These are phyloP conservation scores for Geodia barretti DNA, from an alignment of 37 sponge, comb jelly and placozoan genomes.

Conservation along the genomic window DNA sequence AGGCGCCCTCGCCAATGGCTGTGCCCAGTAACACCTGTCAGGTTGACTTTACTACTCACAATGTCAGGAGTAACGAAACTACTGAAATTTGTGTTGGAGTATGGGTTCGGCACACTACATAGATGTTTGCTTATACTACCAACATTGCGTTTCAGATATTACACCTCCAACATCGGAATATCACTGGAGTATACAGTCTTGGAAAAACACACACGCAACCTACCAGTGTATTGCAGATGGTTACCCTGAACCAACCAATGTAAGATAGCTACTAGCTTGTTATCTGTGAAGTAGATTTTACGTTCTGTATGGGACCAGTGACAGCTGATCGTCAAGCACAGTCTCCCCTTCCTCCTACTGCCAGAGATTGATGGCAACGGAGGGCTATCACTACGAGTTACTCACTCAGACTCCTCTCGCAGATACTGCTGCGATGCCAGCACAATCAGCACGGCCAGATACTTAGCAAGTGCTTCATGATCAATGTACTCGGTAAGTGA, in stretches of 20 bases:
- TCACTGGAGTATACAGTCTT: constrained; percentile 6
- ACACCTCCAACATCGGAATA: not conserved
- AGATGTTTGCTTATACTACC: not conserved
- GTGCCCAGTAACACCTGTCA: constrained; percentile 12
- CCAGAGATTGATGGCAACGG: not conserved
- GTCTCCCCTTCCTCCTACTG: not conserved
- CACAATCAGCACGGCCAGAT: not conserved
- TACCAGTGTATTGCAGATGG: constrained; percentile 7
- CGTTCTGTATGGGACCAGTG: too few species aligned
- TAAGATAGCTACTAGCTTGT: not conserved
- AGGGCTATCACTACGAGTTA: not conserved
- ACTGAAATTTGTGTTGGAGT: constrained; percentile 15
- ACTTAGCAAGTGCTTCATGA: not conserved
- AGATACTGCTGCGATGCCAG: not conserved
- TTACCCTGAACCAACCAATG: constrained; percentile 5
- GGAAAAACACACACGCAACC: not conserved
- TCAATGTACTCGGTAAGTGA: not conserved
- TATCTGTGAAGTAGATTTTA: too few species aligned
- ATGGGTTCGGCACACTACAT: not conserved
- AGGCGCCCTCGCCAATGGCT: not conserved
- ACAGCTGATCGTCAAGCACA: too few species aligned
- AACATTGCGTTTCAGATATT: not conserved
- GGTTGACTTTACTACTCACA: not conserved
- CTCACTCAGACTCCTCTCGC: not conserved
- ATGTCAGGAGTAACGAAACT: not conserved